Evolutionary conservation across 2,113 vertebrate species (phyloP), one percentile per base, ranked within the genome.

Genomic region (Microtus montanus): DNA sequence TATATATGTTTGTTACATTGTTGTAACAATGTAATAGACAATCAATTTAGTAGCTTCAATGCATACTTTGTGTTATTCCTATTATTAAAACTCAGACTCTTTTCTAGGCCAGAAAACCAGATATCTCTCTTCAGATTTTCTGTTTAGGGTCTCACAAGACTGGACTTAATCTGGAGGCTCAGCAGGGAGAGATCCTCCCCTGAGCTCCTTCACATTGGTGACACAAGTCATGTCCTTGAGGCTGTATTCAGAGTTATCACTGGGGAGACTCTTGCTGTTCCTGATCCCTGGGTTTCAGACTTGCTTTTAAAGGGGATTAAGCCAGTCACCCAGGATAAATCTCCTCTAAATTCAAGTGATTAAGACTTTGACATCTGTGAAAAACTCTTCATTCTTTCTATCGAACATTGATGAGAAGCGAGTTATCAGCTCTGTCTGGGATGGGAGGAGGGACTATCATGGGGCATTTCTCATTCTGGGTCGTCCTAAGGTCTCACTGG

Each of bases 321-420:
- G 15, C 90, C 44, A 91, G 54, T 5, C 44, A 38, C 24, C 1
- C 1, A 91, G 12, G 52, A 89, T 85, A 82, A 64, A 88, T 68
- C 54, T 86, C 49, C 47, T 87, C 77, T 71, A 84, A 96, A 95
- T 33, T 84, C 68, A 89, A 33, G 24, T 26, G 74, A 91, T 61
- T 38, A 58, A 90, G 41, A 15, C 49, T 38, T 92, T 79, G 49
- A 74, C 33, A 87, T 71, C 44, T 93, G n/a, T 33, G 87, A 47
- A 86, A 75, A 73, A 61, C 28, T 75, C 64, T 84, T 80, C 47
- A 64, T 26, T 78, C 68, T 90, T 88, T 47, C 88, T 30, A 30
- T 64, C 0, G 41, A 30, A 49, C 84, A 20, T 52, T 33, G 52
- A 41, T 83, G 58, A 93, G 17, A 90, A 88, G 17, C 38, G 49